Evolutionary conservation across 2,113 vertebrate species (phyloP).

Genomic region (Anthoscopus minutus): DNA sequence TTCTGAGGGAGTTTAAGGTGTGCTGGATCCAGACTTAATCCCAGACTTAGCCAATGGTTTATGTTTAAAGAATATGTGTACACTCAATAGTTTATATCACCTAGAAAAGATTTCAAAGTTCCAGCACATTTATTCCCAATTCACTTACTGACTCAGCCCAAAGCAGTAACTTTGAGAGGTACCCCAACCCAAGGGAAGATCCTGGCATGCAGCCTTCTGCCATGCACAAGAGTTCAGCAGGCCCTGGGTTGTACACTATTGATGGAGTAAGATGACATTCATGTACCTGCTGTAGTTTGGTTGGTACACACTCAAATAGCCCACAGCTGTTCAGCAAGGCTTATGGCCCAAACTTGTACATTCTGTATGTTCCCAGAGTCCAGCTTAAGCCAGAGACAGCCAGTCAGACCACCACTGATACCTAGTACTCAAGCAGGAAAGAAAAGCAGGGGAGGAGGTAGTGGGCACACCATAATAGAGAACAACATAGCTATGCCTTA

Average conservation of each 20-base stretch:
- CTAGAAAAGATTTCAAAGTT: neutral
- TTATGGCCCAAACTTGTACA: neutral
- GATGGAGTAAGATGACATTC: neutral
- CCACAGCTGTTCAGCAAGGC: neutral
- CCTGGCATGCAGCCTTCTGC: neutral
- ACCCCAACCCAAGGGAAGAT: neutral
- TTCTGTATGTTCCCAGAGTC: neutral
- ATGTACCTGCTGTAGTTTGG: rapidly evolving
- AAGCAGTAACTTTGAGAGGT: neutral
- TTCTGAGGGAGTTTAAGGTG: neutral
- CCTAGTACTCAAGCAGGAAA: neutral
- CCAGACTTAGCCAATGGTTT: neutral
- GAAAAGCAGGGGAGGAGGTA: neutral
- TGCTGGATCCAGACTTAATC: neutral
- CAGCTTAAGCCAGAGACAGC: neutral
- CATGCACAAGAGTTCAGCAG: neutral
- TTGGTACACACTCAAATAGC: neutral
- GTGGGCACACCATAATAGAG: neutral
- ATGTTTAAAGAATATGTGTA: neutral
- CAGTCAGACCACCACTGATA: neutral
- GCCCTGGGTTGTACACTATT: neutral
- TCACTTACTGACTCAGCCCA: neutral
- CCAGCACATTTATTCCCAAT: neutral
- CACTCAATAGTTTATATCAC: neutral
- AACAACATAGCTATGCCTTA: neutral